A percentile compares a stretch with the other conserved stretches of the same genome.
These are phyloP conservation scores for Cheilosia pagana DNA, from an alignment of 2,888 invertebrate genomes.

Conservation along the genomic window DNA sequence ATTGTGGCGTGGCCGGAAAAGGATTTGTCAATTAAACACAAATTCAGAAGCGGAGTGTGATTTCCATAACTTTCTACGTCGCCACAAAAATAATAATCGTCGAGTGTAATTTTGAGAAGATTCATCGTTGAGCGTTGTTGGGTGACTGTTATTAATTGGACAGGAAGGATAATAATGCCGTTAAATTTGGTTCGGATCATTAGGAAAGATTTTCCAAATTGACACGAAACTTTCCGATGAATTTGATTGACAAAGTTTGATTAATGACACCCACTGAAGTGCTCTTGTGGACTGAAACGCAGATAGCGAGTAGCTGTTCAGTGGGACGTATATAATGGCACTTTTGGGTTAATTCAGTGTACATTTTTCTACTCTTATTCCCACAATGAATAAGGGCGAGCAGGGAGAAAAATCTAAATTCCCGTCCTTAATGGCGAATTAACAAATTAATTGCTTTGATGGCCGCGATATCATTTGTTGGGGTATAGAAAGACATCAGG, in stretches of 20 bases:
- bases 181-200: constrained; percentile 53
- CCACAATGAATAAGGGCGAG: constrained; percentile 1
- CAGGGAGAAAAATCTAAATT: constrained; percentile 31
- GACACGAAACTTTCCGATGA: constrained; percentile 58
- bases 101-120: constrained; percentile 14
- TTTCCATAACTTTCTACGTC: constrained; percentile 23
- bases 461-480: constrained; percentile 35
- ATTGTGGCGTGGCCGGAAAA: constrained; percentile 21
- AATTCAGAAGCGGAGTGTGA: constrained; percentile 31
- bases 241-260: constrained; percentile 66
- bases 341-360: constrained; percentile 33
- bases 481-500: background rate
- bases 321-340: constrained; percentile 30
- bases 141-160: constrained; percentile 43
- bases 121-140: constrained; percentile 16
- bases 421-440: constrained; percentile 47
- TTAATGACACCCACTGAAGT: constrained; percentile 34
- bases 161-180: constrained; percentile 49
- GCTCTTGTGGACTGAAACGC: constrained; percentile 6
- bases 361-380: constrained; percentile 5
- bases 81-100: constrained; percentile 13
- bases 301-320: constrained; percentile 10
- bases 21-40: constrained; percentile 37
- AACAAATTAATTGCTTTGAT: constrained; percentile 60
- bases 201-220: constrained; percentile 49